Evolutionary conservation across 2,888 invertebrate genomes (phyloP).

Genomic region (Cosmia trapezina): DNA sequence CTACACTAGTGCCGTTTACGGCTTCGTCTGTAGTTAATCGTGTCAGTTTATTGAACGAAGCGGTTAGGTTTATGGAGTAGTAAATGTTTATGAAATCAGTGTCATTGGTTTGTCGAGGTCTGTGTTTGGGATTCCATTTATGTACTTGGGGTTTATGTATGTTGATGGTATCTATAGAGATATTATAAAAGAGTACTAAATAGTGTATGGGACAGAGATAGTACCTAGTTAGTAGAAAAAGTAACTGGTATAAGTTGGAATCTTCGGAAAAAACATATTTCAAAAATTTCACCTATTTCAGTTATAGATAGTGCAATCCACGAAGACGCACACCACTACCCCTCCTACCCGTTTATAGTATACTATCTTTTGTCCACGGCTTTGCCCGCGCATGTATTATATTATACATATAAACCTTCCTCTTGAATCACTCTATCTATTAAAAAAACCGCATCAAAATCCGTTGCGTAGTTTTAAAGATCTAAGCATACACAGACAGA

Average conservation of each 20-base stretch:
- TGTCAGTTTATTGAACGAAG: constrained; percentile 52
- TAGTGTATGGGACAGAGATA: not conserved
- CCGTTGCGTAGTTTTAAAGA: too few species aligned
- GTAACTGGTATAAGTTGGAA: not conserved
- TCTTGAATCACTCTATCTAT: too few species aligned
- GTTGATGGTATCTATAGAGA: not conserved
- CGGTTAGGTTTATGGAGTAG: constrained; percentile 53
- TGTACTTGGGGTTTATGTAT: constrained; percentile 8
- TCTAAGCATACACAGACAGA: too few species aligned
- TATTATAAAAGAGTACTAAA: not conserved
- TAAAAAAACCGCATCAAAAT: too few species aligned
- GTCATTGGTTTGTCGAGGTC: constrained; percentile 31
- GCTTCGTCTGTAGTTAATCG: constrained; percentile 44
- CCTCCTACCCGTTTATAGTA: too few species aligned
- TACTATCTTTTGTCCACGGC: too few species aligned
- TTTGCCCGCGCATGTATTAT: too few species aligned
- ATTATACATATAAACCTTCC: too few species aligned
- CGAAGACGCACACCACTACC: too few species aligned
- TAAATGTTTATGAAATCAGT: constrained; percentile 57
- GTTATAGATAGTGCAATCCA: too few species aligned
- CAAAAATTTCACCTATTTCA: too few species aligned
- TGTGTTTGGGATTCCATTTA: constrained; percentile 33
- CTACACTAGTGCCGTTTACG: constrained; percentile 51
- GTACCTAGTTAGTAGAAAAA: not conserved
- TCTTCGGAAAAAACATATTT: not conserved